A percentile compares a stretch with the other conserved stretches of the same genome.
These are phyloP conservation scores for Oncopodura yosiiana DNA, from an alignment of 1,140 invertebrate species.

Conservation along the genomic window DNA sequence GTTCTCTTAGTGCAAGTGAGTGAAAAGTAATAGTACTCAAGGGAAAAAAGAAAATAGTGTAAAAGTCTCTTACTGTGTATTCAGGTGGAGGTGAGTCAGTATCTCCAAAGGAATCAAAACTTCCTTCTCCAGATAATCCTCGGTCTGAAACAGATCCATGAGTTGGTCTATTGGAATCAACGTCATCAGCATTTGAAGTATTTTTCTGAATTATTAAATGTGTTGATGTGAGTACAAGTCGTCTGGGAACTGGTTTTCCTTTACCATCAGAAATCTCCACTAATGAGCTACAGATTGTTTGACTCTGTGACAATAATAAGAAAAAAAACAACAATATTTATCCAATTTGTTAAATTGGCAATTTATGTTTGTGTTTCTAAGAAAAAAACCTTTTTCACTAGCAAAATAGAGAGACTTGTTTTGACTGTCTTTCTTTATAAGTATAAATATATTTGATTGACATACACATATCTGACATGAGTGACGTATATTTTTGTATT, in stretches of 20 bases:
- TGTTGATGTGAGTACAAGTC: slow-evolving; percentile 25
- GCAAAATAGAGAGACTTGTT: no score
- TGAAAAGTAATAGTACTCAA: no score
- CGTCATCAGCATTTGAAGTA: slow-evolving; percentile 13
- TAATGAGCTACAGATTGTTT: slow-evolving; percentile 22
- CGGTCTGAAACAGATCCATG: slow-evolving; percentile 28
- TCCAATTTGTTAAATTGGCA: no score
- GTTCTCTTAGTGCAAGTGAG: no score
- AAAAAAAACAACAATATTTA: no score
- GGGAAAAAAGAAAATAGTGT: no score
- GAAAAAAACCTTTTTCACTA: no score
- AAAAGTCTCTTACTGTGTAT: slow-evolving; percentile 29
- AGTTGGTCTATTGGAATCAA: slow-evolving; percentile 28
- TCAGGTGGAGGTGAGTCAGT: slow-evolving; percentile 32
- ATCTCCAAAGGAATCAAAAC: slow-evolving; percentile 33
- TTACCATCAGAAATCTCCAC: slow-evolving; percentile 32
- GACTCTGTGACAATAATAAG: slow-evolving; percentile 15
- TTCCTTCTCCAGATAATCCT: slow-evolving; percentile 30
- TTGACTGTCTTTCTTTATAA: no score
- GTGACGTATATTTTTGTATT: no score
- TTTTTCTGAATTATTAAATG: slow-evolving; percentile 29
- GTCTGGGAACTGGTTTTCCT: slow-evolving; percentile 21
- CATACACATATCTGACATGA: no score
- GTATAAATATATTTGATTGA: no score
- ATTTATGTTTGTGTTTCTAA: no score